Evolutionary conservation across 1,140 invertebrate genomes (phyloP).

Genomic region (Latrodectus geometricus): DNA sequence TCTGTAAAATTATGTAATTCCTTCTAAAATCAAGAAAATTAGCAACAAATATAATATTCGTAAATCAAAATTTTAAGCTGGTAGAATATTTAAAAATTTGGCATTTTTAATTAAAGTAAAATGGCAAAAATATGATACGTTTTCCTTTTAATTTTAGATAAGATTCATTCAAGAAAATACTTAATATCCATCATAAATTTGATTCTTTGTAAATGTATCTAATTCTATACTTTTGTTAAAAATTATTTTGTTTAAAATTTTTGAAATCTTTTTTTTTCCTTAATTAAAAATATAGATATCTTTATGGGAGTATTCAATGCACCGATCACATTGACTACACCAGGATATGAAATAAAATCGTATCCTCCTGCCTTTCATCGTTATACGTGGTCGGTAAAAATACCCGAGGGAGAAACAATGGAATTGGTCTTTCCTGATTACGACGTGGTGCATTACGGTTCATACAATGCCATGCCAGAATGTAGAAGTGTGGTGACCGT

Average conservation of each 20-base stretch:
- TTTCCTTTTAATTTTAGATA: too few species aligned
- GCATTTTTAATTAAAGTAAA: too few species aligned
- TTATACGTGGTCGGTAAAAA: slow-evolving; percentile 64
- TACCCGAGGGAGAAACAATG: slow-evolving; percentile 59
- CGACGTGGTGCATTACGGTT: slow-evolving; percentile 64
- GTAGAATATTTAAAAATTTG: too few species aligned
- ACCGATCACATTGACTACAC: slow-evolving; percentile 62
- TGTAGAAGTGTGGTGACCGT: slow-evolving; percentile 63
- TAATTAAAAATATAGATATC: slow-evolving; percentile 33
- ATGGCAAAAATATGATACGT: too few species aligned
- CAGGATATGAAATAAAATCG: slow-evolving; percentile 42
- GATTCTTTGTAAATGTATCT: too few species aligned
- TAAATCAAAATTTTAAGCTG: too few species aligned
- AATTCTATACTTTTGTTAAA: too few species aligned
- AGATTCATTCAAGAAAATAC: too few species aligned
- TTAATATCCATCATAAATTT: too few species aligned
- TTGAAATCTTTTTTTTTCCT: not conserved
- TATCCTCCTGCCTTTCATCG: slow-evolving; percentile 64
- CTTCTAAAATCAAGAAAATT: too few species aligned
- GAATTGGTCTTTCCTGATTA: slow-evolving; percentile 65
- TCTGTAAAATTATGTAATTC: too few species aligned
- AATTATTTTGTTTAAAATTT: not conserved
- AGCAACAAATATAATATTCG: too few species aligned
- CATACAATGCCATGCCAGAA: slow-evolving; percentile 64
- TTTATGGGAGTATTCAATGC: slow-evolving; percentile 53